Conservation (phyloP, 2,113 vertebrate species). For the zebrafish (Danio rerio) region DNA sequence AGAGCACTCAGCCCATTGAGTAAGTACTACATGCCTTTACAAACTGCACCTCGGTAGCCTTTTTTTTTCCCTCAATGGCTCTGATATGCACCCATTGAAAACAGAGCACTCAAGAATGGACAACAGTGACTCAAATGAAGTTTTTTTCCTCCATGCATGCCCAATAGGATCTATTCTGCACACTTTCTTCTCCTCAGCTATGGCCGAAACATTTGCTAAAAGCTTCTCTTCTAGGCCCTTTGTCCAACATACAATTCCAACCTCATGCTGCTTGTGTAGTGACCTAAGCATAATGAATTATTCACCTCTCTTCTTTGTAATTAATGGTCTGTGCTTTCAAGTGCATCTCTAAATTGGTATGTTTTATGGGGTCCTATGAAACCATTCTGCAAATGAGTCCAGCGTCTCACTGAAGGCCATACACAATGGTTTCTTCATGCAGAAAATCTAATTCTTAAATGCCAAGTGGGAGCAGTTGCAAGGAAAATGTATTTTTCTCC, state of each 20-base stretch:
- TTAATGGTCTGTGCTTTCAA: slow-evolving; percentile 31
- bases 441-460: slow-evolving; percentile 13
- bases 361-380: slow-evolving; percentile 22
- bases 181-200: not conserved
- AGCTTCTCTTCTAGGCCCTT: slow-evolving; percentile 7
- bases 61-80: not conserved
- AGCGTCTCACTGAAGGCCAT: slow-evolving; percentile 24
- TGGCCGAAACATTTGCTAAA: slow-evolving; percentile 3
- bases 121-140: not conserved
- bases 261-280: not conserved
- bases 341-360: slow-evolving; percentile 17
- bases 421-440: slow-evolving; percentile 7
- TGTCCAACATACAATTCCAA: slow-evolving; percentile 1
- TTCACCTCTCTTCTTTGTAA: slow-evolving; percentile 17
- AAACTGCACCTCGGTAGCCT: not conserved
- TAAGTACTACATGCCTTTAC: slow-evolving; percentile 22
- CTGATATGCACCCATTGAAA: slow-evolving; percentile 13
- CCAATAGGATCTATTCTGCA: slow-evolving; percentile 15
- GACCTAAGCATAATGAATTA: slow-evolving; percentile 5
- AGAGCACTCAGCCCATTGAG: not conserved
- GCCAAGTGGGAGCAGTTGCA: slow-evolving; percentile 1
- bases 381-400: slow-evolving; percentile 21
- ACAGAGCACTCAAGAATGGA: slow-evolving; percentile 2
- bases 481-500: slow-evolving; percentile 12
- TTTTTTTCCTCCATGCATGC: not conserved